These are phyloP conservation scores for Allobates femoralis DNA, from an alignment of 2,797 vertebrate genomes.

Conservation along the genomic window DNA sequence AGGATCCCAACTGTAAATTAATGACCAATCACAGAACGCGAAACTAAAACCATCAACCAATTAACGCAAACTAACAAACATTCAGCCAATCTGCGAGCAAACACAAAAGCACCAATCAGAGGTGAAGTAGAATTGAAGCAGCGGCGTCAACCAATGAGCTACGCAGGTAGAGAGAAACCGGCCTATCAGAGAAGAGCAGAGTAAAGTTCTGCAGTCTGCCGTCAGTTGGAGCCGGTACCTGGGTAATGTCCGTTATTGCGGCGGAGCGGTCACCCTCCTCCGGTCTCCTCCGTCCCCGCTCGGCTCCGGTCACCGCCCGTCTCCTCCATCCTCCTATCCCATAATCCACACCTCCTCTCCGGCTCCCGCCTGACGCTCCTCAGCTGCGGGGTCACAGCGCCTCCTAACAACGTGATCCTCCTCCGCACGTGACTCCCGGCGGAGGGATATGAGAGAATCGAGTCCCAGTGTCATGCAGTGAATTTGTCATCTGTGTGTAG, in stretches of 20 bases:
- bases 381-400: neutral
- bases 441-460: constrained; percentile 39
- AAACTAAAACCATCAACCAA: neutral
- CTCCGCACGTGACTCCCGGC: constrained; percentile 7
- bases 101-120: neutral
- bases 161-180: neutral
- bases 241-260: constrained; percentile 68
- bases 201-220: neutral
- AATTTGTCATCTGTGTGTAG: neutral
- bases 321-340: constrained; percentile 68
- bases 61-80: neutral
- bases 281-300: constrained; percentile 77
- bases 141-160: neutral
- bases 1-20: neutral
- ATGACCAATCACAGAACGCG: neutral
- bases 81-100: neutral
- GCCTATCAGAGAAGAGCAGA: neutral
- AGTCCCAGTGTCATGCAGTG: neutral
- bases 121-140: neutral
- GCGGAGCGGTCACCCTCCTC: constrained; percentile 67
- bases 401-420: neutral
- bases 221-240: neutral
- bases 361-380: neutral
- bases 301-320: constrained; percentile 77
- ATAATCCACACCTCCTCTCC: constrained; percentile 63